Evolutionary conservation across 2,113 vertebrate species (phyloP).

Genomic region (Corythornis vintsioides): DNA sequence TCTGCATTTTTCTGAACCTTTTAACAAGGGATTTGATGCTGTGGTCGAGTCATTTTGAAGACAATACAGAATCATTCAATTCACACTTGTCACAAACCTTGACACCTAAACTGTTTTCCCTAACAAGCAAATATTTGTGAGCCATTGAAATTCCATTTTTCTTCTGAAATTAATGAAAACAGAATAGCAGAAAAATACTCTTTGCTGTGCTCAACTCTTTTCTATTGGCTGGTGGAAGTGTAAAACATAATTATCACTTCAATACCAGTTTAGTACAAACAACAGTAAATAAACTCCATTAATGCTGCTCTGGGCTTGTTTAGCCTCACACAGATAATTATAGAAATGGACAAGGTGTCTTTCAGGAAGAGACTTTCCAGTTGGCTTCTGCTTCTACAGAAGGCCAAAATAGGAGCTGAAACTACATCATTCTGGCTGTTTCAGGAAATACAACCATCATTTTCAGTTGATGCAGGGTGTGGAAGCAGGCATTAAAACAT

Average conservation of each 20-base stretch:
- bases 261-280: not conserved
- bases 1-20: slow-evolving; percentile 6
- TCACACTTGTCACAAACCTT: slow-evolving; percentile 19
- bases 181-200: not conserved
- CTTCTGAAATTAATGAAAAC: not conserved
- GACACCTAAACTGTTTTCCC: not conserved
- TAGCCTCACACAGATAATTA: no score
- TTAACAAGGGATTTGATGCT: not conserved
- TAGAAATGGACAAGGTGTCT: no score
- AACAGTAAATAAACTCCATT: not conserved
- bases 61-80: not conserved
- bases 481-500: no score
- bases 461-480: no score
- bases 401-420: no score
- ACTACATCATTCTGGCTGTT: no score
- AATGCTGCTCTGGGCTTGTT: no score
- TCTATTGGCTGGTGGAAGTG: not conserved
- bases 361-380: no score
- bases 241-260: not conserved
- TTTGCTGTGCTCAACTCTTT: not conserved
- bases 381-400: no score
- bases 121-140: not conserved
- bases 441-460: no score
- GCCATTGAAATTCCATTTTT: not conserved
- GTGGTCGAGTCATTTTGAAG: slow-evolving; percentile 16